phyloP scores from a whole-genome alignment of 2,888 invertebrate species.

The Ochlodes sylvanus region DNA sequence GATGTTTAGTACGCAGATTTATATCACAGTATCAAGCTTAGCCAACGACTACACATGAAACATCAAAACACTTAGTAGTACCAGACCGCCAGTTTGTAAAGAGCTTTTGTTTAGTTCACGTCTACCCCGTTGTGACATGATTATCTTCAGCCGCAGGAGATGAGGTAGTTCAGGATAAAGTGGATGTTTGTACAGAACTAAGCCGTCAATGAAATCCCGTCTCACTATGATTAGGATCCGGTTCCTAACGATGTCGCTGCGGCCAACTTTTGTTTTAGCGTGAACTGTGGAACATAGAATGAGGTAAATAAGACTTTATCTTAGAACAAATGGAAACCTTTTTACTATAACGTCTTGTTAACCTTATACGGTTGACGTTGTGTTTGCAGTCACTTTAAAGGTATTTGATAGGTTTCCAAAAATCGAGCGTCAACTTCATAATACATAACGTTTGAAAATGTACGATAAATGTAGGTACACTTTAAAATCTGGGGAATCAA shows the following conservation, averaged over 20 bases:
- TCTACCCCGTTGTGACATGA: neutral
- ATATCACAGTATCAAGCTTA: constrained; percentile 16
- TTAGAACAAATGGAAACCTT: neutral
- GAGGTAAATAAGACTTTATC: constrained; percentile 13
- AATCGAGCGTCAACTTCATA: no score
- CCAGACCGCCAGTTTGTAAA: constrained; percentile 31
- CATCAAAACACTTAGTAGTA: constrained; percentile 24
- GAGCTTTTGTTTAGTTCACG: constrained; percentile 24
- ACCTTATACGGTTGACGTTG: no score
- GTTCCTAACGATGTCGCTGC: constrained; percentile 66
- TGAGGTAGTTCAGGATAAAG: constrained; percentile 19
- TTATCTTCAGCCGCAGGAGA: constrained; percentile 2
- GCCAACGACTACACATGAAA: constrained; percentile 9
- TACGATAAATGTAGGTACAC: no score
- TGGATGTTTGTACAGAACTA: constrained; percentile 35
- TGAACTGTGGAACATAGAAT: constrained; percentile 47
- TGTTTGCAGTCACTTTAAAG: no score
- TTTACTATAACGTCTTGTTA: no score
- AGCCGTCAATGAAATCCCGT: constrained; percentile 66
- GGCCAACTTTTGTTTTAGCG: constrained; percentile 72
- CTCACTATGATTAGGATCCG: constrained; percentile 58
- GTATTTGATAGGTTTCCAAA: no score
- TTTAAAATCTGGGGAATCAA: no score
- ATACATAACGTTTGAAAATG: no score
- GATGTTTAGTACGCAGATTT: constrained; percentile 6